Conservation (phyloP, 1,140 invertebrate species). For the Ctenoplectra terminalis region DNA sequence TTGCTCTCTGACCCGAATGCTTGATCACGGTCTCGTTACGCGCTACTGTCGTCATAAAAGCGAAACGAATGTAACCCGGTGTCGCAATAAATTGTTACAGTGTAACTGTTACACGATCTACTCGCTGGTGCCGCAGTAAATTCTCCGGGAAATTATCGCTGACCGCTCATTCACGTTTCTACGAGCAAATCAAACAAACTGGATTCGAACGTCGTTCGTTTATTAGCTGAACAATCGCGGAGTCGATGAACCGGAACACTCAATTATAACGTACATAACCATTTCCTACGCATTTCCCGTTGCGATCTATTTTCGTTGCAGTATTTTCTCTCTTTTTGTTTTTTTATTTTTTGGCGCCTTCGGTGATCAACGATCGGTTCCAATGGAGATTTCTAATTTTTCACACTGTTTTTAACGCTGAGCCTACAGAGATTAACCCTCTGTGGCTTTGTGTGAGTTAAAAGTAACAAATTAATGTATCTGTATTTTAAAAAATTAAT, state of each 20-base stretch:
- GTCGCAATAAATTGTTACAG: conserved; percentile 52
- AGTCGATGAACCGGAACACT: conserved; percentile 12
- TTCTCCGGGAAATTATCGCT: conserved; percentile 31
- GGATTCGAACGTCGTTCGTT: neutral
- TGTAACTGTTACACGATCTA: conserved; percentile 41
- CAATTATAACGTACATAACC: neutral
- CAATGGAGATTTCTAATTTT: neutral
- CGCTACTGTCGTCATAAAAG: conserved; percentile 52
- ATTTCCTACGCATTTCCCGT: neutral
- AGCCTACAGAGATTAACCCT: too few species aligned
- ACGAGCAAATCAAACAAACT: conserved; percentile 14
- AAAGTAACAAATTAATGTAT: too few species aligned
- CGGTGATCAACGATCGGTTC: neutral
- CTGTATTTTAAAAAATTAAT: too few species aligned
- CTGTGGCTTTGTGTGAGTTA: too few species aligned
- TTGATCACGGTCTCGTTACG: conserved; percentile 51
- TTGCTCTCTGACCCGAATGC: conserved; percentile 47
- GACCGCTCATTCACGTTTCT: neutral
- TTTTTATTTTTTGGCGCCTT: neutral
- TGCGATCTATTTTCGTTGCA: neutral
- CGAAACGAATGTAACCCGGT: conserved; percentile 48
- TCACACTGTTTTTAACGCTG: too few species aligned
- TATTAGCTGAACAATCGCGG: neutral
- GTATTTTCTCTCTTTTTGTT: neutral
- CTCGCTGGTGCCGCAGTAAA: conserved; percentile 4